Percentiles rank a stretch among this genome's conserved stretches.
Conservation (phyloP, 2,797 vertebrate genomes). For the Microhierax caerulescens region DNA sequence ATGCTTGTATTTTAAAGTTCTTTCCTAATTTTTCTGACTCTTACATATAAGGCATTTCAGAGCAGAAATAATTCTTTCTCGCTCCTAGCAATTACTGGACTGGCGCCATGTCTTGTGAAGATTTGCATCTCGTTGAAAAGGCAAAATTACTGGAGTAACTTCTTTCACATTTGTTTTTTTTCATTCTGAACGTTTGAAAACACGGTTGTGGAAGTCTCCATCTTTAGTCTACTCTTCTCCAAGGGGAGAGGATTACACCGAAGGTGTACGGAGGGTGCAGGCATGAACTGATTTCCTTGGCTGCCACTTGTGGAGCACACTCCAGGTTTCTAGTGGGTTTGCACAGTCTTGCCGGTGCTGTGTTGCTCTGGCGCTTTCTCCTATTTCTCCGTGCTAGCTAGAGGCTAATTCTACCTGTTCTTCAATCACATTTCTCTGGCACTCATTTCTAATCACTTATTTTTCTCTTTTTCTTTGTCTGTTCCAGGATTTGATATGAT, state of each 20-base stretch:
- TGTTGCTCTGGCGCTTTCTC: neutral
- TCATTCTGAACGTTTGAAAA: neutral
- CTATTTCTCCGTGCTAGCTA: neutral
- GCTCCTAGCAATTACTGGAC: conserved; percentile 4
- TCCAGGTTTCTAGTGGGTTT: neutral
- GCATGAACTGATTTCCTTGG: neutral
- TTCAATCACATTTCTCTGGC: neutral
- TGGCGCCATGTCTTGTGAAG: conserved; percentile 5
- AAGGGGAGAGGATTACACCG: neutral
- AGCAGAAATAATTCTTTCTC: neutral
- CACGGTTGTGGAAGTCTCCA: neutral
- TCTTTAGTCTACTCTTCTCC: neutral
- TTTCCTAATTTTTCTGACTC: neutral
- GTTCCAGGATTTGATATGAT: conserved; percentile 91
- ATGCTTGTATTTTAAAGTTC: neutral
- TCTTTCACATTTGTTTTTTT: neutral
- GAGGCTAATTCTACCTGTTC: neutral
- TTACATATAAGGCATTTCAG: neutral
- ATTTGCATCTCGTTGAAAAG: neutral
- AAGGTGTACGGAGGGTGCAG: neutral
- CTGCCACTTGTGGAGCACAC: neutral
- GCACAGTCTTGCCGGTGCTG: neutral
- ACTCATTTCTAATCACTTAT: neutral
- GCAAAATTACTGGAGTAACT: neutral
- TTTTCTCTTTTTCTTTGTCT: neutral